A percentile compares a stretch with the other conserved stretches of the same genome.
Conservation (phyloP, 2,113 vertebrate genomes). For the Nerophis ophidion region DNA sequence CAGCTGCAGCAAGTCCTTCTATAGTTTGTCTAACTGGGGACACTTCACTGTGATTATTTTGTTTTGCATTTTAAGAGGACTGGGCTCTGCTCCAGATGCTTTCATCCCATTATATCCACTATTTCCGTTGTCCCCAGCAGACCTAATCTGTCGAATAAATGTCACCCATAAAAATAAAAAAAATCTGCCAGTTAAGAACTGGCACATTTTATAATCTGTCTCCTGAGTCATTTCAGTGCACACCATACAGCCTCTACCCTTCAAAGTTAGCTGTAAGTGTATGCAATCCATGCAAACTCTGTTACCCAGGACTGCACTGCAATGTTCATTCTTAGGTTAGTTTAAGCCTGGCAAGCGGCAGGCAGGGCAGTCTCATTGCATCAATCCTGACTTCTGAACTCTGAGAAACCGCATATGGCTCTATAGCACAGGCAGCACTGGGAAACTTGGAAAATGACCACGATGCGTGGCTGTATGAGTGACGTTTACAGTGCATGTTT, state of each 20-base stretch:
- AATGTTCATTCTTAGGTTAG: not conserved
- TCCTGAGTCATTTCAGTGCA: constrained; percentile 14
- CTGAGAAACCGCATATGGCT: constrained; percentile 25
- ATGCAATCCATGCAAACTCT: not conserved
- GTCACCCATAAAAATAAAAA: constrained; percentile 14
- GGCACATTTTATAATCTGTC: constrained; percentile 2
- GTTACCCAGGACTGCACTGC: not conserved
- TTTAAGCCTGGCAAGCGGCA: constrained; percentile 9
- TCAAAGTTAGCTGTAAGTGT: constrained; percentile 2
- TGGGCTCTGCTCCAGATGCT: constrained; percentile 39
- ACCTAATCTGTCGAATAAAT: constrained; percentile 19
- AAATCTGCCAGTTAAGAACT: constrained; percentile 17
- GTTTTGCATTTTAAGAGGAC: constrained; percentile 44
- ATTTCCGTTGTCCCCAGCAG: constrained; percentile 27
- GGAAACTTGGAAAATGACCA: constrained; percentile 60
- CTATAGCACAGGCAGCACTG: constrained; percentile 26
- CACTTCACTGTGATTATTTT: constrained; percentile 20
- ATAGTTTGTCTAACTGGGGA: constrained; percentile 6
- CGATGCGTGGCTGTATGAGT: constrained; percentile 33
- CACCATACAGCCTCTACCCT: constrained; percentile 7
- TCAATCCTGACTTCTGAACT: constrained; percentile 52
- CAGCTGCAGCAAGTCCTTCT: not conserved
- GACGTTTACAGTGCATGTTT: constrained; percentile 52
- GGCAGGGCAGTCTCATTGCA: constrained; percentile 25
- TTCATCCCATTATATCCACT: constrained; percentile 36